These are phyloP conservation scores for Plecotus auritus DNA, from an alignment of 2,113 vertebrate genomes.

Conservation along the genomic window DNA sequence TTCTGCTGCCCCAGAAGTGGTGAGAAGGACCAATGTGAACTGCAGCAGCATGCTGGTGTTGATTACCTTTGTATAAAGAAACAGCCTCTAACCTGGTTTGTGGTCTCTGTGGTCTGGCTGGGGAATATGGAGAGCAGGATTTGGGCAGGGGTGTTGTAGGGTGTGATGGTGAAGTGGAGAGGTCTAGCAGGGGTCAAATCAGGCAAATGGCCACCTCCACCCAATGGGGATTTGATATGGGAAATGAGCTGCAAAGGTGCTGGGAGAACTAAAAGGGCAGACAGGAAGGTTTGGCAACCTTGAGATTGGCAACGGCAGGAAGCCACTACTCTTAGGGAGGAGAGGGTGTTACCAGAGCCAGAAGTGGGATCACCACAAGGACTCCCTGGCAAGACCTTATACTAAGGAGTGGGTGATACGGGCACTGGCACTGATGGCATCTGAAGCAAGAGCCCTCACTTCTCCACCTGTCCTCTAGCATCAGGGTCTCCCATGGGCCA, in stretches of 20 bases:
- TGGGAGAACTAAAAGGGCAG: not conserved
- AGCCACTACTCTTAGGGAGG: not conserved
- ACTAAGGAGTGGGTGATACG: not conserved
- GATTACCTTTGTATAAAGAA: conserved; percentile 60
- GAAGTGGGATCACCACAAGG: rapidly evolving
- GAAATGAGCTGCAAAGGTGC: not conserved
- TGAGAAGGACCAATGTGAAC: not conserved
- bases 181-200: rapidly evolving
- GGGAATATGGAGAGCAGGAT: not conserved
- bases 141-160: rapidly evolving
- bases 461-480: not conserved
- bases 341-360: not conserved
- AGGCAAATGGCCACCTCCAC: rapidly evolving
- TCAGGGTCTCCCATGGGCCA: not conserved
- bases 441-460: not conserved
- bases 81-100: not conserved
- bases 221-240: rapidly evolving
- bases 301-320: not conserved
- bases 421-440: rapidly evolving
- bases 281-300: not conserved
- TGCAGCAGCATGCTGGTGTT: not conserved
- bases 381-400: not conserved
- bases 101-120: not conserved
- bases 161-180: not conserved
- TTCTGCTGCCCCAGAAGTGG: not conserved